Base-by-base conservation (phyloP, 2,797 vertebrate species). In the Eremophila alpestris region DNA sequence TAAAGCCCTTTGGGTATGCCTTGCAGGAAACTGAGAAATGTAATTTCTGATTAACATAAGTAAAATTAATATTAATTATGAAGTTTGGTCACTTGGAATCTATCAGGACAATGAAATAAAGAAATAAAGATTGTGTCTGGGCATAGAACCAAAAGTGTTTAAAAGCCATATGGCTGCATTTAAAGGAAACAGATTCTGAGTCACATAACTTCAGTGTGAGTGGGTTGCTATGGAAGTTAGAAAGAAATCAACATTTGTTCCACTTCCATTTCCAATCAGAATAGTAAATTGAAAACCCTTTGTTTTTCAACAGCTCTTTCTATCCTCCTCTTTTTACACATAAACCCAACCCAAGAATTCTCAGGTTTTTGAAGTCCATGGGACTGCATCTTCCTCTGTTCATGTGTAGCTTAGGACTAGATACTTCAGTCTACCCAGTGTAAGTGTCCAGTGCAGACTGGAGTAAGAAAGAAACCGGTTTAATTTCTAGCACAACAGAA, bases 161-260 rank as follows among this genome's bases (percentile, higher is more conserved):
- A 78, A 91, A 96, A 96, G 87, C 93, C 95, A 91, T 96, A 96
- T 95, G 96, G 89, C 69, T 91, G 11, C 87, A 69, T 75, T 86
- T 96, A 91, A 94, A 86, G 91, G 48, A 94, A 93, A 94, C 89
- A 91, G 80, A 65, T 93, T 96, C 82, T 78, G 82, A 96, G 56
- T 91, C 91, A 51, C 5, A 8, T 41, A 93, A 92, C 84, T 96
- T 92, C 46, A 93, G 54, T 1, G 21, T 78, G 82, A 88, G 58
- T 94, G 69, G 73, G 95, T 94, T 96, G 94, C 89, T 94, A 81
- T 91, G 94, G 91, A 94, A 95, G 82, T 92, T 89, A 91, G 64
- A 85, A 82, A 87, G 84, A 77, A 92, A 64, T 40, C 64, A 94
- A 45, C 79, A 90, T 81, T 95, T 95, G 82, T 93, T 90, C 51